A percentile compares a stretch with the other conserved stretches of the same genome.
Conservation (phyloP, 1,140 invertebrate genomes). For the Dendroctonus ponderosae region DNA sequence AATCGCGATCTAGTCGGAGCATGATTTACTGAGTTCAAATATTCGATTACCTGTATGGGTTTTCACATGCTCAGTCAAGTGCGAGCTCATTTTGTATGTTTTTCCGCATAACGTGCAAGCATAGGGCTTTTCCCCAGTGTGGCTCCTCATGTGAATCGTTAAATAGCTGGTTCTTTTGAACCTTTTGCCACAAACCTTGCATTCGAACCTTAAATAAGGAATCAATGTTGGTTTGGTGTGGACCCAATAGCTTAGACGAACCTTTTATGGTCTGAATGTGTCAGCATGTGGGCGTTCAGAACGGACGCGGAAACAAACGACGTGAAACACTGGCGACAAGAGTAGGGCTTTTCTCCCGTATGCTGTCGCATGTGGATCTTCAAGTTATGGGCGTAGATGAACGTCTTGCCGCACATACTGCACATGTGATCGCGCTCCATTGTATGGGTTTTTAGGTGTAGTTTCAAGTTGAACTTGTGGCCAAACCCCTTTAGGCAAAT, state of each 20-base stretch:
- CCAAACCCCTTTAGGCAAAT: constrained; percentile 58
- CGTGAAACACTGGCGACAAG: constrained; percentile 61
- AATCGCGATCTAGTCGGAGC: not conserved
- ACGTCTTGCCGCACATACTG: constrained; percentile 59
- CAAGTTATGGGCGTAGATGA: constrained; percentile 73
- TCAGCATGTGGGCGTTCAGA: constrained; percentile 80
- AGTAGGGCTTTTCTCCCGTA: constrained; percentile 56
- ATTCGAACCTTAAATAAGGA: constrained; percentile 37
- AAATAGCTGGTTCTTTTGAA: constrained; percentile 42
- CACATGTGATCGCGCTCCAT: constrained; percentile 66
- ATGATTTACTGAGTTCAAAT: not conserved
- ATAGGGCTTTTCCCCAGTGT: constrained; percentile 72
- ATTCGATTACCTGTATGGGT: constrained; percentile 60
- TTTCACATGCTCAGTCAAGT: constrained; percentile 81
- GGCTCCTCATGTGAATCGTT: constrained; percentile 51
- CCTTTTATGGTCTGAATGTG: constrained; percentile 59
- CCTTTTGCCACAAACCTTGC: constrained; percentile 42
- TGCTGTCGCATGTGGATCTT: constrained; percentile 82
- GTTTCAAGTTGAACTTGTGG: constrained; percentile 61
- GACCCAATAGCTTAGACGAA: constrained; percentile 9
- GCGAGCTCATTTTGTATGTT: constrained; percentile 65
- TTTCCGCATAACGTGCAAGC: constrained; percentile 63
- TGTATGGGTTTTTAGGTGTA: constrained; percentile 63
- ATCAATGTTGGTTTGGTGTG: not conserved
- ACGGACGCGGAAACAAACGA: constrained; percentile 68